Evolutionary conservation across 2,888 invertebrate species (phyloP), one percentile per base, ranked within the genome.

Genomic region (Phlogophora meticulosa): DNA sequence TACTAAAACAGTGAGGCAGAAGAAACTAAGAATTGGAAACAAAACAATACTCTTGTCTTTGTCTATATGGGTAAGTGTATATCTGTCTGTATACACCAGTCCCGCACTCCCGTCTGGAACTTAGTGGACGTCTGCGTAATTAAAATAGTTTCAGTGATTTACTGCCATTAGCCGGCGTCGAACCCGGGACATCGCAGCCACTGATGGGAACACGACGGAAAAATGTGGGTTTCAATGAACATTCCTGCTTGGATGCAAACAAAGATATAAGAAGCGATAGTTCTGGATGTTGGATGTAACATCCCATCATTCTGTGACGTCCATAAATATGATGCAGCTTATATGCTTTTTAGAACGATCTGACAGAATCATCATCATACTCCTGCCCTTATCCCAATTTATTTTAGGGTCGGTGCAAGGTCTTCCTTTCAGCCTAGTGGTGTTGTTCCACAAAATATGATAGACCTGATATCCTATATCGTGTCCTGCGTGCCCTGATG

Each of bases 141-240:
- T 83, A 85, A 85, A 85, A 85, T 85, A 85, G 85, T 85, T 83
- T 68, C 60, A 72, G 69, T 80, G 78, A 85, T 83, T 75, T 78
- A 81, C 81, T 28, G 67, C 61, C 34, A 28, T n/a, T 28, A 22
- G 36, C 42, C 52, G 48, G 63, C 52, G 55, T 68, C 67, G 63
- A 75, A 72, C 56, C 63, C 64, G 32, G 49, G 61, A 46, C 62
- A n/a, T 61, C 62, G 40, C 42, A 46, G 48, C 32, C 46, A 2
- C 42, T 67, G 56, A 63, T 40, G 63, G 42, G 56, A 46, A 34
- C n/a, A 48, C 36, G 42, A 77, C 3, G 7, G 40, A 51, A 72
- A 65, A 53, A 74, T 60, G 57, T 58, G 36, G 42, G 9, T 48
- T 69, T 45, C 17, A 48, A 49, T 72, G 32, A 36, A 46, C 51